These are phyloP conservation scores for Otolemur garnettii DNA, from an alignment of 2,113 vertebrate genomes.

Conservation along the genomic window DNA sequence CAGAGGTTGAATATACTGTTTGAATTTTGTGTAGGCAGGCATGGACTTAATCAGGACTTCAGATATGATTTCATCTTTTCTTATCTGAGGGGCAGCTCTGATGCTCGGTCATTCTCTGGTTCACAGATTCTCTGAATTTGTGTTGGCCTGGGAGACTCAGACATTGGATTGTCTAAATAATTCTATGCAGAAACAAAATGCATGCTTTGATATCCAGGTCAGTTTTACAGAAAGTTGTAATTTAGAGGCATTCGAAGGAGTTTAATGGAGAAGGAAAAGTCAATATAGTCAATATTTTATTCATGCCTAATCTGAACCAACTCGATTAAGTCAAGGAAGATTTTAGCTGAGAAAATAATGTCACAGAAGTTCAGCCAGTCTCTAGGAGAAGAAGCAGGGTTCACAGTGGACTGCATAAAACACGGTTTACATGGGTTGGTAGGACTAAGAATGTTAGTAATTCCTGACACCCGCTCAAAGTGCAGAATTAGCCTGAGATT, in stretches of 20 bases:
- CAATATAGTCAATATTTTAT: conserved; percentile 73
- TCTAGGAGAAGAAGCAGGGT: not conserved
- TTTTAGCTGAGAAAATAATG: conserved; percentile 51
- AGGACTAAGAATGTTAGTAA: not conserved
- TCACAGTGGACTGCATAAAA: not conserved
- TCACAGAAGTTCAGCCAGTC: not conserved
- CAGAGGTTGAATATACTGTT: not conserved
- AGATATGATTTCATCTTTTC: not conserved
- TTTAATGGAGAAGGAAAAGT: conserved; percentile 43
- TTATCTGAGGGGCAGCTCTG: not conserved
- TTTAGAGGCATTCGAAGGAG: conserved; percentile 53
- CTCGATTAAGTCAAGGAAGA: conserved; percentile 24
- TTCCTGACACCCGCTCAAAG: not conserved
- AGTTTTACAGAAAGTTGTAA: conserved; percentile 27
- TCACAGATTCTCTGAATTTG: not conserved
- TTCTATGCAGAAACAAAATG: not conserved
- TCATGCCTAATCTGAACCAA: conserved; percentile 48
- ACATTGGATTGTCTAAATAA: not conserved
- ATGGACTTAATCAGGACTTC: not conserved
- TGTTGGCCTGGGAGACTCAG: not conserved
- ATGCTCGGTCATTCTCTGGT: not conserved
- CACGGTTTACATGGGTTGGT: not conserved
- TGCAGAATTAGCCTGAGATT: not conserved
- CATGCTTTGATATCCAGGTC: not conserved
- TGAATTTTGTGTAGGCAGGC: not conserved